A percentile compares a stretch with the other conserved stretches of the same genome.
Conservation (phyloP, 2,113 vertebrate genomes). For the Otocyon megalotis region DNA sequence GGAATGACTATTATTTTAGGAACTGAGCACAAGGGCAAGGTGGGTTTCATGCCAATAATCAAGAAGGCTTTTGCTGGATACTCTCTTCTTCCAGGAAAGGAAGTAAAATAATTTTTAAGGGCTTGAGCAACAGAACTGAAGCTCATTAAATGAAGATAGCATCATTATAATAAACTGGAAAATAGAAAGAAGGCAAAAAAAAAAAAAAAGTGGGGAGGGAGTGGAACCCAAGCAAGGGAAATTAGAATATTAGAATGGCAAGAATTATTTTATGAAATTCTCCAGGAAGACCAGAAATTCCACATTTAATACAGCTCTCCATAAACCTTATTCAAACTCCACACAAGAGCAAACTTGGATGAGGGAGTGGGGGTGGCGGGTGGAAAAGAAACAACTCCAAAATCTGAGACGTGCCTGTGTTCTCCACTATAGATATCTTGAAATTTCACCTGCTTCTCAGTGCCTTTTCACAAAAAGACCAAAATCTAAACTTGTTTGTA, state of each 20-base stretch:
- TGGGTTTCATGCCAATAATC: background rate
- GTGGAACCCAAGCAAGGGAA: background rate
- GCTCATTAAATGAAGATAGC: background rate
- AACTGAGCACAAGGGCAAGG: background rate
- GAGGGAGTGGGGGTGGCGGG: fast-evolving
- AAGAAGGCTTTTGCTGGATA: background rate
- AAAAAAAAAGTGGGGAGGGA: background rate
- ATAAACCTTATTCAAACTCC: background rate
- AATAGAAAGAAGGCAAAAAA: background rate
- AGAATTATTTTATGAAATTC: background rate
- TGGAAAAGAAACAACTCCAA: background rate
- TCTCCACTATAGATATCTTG: constrained; percentile 49
- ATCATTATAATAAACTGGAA: background rate
- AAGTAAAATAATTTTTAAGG: constrained; percentile 13
- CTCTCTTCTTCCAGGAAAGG: background rate
- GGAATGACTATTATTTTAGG: background rate
- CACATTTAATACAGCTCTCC: background rate
- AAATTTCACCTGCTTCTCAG: constrained; percentile 69
- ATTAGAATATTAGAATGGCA: background rate
- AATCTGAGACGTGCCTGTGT: background rate
- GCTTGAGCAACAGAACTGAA: background rate
- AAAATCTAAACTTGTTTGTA: constrained; percentile 29
- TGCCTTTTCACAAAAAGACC: background rate
- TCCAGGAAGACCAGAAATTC: background rate
- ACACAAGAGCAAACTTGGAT: background rate